These are phyloP conservation scores for Euleptes europaea DNA, from an alignment of 2,113 vertebrate species.

Conservation along the genomic window DNA sequence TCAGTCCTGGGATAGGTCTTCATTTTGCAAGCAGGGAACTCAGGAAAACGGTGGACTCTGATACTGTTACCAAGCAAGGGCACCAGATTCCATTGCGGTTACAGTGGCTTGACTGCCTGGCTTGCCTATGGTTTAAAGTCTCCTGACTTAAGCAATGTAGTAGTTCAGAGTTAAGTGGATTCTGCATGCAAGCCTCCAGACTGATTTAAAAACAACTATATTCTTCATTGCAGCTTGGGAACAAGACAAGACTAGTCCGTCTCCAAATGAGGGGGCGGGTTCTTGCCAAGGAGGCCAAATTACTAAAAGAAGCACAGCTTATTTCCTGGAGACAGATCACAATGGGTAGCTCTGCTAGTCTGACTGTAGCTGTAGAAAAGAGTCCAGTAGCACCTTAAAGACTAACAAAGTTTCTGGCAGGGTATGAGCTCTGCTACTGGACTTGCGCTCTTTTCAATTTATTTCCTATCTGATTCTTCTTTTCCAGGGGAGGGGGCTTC, in stretches of 20 bases:
- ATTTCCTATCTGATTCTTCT: too few species aligned
- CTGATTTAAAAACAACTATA: background rate
- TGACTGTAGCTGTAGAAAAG: too few species aligned
- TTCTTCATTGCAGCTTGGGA: background rate
- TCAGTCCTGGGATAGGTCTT: too few species aligned
- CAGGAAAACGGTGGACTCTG: background rate
- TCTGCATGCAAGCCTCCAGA: background rate
- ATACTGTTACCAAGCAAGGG: background rate
- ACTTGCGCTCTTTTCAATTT: too few species aligned
- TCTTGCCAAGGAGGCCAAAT: background rate
- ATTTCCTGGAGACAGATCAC: too few species aligned
- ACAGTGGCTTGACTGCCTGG: background rate
- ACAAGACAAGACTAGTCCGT: background rate
- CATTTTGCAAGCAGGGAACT: background rate
- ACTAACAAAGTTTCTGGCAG: too few species aligned
- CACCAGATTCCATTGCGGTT: background rate
- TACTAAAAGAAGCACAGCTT: background rate
- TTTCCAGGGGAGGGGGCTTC: background rate
- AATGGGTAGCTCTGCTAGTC: too few species aligned
- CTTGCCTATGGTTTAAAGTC: background rate
- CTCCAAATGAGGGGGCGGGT: background rate
- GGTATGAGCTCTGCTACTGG: too few species aligned
- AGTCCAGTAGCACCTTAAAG: too few species aligned
- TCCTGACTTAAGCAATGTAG: background rate
- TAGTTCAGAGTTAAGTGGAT: background rate